Conservation (phyloP, 2,888 invertebrate genomes). For the Coleophora deauratella region DNA sequence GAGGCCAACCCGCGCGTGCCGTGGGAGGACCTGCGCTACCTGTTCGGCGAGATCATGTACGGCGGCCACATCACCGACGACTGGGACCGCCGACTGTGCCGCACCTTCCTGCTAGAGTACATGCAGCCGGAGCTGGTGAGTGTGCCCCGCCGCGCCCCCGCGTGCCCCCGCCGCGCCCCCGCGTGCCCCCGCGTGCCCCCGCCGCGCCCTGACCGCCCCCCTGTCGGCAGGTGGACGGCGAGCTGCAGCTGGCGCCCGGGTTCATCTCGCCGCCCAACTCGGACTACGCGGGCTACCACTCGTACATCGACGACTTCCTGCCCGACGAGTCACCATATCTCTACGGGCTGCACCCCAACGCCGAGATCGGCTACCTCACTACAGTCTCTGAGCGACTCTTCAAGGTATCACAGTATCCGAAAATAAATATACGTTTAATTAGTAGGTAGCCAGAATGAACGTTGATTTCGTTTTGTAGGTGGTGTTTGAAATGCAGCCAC, state of each 20-base stretch:
- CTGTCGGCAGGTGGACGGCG: constrained; percentile 82
- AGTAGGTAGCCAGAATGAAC: too few species aligned
- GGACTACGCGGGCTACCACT: constrained; percentile 90
- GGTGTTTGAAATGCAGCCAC: constrained; percentile 90
- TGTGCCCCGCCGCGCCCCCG: too few species aligned
- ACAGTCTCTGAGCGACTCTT: constrained; percentile 89
- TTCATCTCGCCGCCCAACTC: constrained; percentile 92
- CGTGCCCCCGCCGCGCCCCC: too few species aligned
- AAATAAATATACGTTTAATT: too few species aligned
- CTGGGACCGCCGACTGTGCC: constrained; percentile 92
- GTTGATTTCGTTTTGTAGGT: constrained; percentile 29
- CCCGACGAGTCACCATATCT: constrained; percentile 92
- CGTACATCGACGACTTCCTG: constrained; percentile 88
- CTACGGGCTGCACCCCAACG: constrained; percentile 95
- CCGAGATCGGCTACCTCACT: constrained; percentile 95
- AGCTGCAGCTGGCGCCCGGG: constrained; percentile 85
- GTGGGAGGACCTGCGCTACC: constrained; percentile 94
- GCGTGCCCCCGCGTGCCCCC: too few species aligned
- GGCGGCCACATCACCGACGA: constrained; percentile 98
- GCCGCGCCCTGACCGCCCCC: too few species aligned
- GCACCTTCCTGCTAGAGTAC: constrained; percentile 89
- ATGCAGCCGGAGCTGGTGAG: constrained; percentile 87
- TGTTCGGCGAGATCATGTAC: constrained; percentile 98
- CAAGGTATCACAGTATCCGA: constrained; percentile 49
- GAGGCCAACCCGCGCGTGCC: constrained; percentile 91